A percentile compares a stretch with the other conserved stretches of the same genome.
These are phyloP conservation scores for Clinocottus analis DNA, from an alignment of 2,113 vertebrate species.

Conservation along the genomic window DNA sequence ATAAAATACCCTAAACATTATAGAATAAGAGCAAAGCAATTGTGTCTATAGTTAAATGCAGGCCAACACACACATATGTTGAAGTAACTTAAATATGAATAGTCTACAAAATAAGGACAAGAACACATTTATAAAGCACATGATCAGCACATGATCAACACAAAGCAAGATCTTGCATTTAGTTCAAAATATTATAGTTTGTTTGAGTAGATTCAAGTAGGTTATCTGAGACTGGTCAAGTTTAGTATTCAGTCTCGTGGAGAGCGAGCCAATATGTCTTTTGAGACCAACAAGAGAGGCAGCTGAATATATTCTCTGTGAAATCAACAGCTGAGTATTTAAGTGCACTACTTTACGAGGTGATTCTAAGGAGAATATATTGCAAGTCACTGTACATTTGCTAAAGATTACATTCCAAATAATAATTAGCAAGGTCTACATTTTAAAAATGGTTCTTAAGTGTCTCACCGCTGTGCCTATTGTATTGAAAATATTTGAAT, in stretches of 20 bases:
- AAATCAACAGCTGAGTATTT: background rate
- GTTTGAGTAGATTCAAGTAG: background rate
- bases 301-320: background rate
- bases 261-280: background rate
- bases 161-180: background rate
- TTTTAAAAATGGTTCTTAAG: background rate
- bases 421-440: background rate
- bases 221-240: background rate
- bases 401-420: background rate
- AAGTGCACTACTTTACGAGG: background rate
- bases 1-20: background rate
- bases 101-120: background rate
- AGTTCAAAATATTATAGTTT: background rate
- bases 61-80: background rate
- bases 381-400: background rate
- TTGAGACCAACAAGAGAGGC: constrained; percentile 2
- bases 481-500: background rate
- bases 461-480: background rate
- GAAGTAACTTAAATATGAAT: background rate
- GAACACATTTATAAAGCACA: background rate
- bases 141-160: too few relatives aligned
- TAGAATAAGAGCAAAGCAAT: background rate
- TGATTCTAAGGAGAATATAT: background rate
- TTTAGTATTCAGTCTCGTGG: background rate
- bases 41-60: background rate